phyloP scores from a whole-genome alignment of 1,140 invertebrate genomes.

The Phymorhynchus buccinoides region DNA sequence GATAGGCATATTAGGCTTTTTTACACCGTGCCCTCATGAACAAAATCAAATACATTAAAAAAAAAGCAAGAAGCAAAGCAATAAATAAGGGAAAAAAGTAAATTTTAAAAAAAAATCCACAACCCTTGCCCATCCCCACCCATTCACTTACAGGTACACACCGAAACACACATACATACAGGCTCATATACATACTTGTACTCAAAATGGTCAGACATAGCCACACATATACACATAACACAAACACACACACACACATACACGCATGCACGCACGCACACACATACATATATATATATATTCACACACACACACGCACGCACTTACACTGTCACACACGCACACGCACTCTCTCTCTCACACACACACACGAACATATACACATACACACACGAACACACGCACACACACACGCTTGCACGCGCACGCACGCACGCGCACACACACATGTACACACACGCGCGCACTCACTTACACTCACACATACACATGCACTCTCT shows the following conservation, averaged over 20 bases:
- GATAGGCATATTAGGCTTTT: no score
- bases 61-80: no score
- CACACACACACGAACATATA: background rate
- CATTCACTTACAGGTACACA: background rate
- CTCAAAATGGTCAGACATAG: background rate
- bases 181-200: background rate
- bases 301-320: background rate
- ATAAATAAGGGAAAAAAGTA: no score
- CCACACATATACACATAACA: background rate
- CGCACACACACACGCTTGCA: no score
- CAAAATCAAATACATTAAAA: no score
- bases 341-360: background rate
- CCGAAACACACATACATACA: conserved; percentile 19
- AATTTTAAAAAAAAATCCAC: no score
- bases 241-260: background rate
- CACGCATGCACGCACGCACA: background rate
- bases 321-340: background rate
- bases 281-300: no score
- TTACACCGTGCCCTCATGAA: no score
- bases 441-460: background rate
- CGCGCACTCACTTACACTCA: no score
- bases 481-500: background rate
- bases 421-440: background rate
- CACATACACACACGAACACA: background rate
- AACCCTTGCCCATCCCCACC: no score